Percentiles rank a stretch among this genome's conserved stretches.
phyloP scores from a whole-genome alignment of 2,797 vertebrate species.

The Gymnocypris eckloni region DNA sequence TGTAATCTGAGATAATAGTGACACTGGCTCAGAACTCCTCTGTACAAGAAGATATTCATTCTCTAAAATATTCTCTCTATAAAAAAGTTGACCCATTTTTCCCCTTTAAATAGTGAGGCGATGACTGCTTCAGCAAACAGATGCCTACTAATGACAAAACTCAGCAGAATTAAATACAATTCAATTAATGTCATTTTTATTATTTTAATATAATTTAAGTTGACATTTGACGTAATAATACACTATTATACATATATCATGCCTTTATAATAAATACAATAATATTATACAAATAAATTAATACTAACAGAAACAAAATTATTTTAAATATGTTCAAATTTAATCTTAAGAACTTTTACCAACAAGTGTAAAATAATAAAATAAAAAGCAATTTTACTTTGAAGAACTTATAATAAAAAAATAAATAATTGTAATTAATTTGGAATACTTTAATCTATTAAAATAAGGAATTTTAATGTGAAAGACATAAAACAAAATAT shows the following conservation, averaged over 20 bases:
- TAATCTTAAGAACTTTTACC: not conserved
- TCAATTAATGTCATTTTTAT: not conserved
- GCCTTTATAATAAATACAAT: not conserved
- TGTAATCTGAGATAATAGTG: not conserved
- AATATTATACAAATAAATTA: not conserved
- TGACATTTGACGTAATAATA: not conserved
- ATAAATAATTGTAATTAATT: too few relatives aligned
- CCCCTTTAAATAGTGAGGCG: not conserved
- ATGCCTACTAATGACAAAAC: not conserved
- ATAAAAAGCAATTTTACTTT: not conserved
- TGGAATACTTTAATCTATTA: not conserved
- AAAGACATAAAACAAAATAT: not conserved
- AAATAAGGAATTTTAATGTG: not conserved
- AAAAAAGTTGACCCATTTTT: not conserved
- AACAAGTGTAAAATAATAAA: not conserved
- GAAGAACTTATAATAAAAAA: too few relatives aligned
- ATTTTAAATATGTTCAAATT: not conserved
- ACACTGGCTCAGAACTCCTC: not conserved
- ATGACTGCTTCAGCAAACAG: not conserved
- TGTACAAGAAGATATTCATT: not conserved
- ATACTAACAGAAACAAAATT: not conserved
- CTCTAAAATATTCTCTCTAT: not conserved
- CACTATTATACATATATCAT: not conserved
- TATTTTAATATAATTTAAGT: not conserved
- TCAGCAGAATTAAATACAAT: not conserved